A percentile compares a stretch with the other conserved stretches of the same genome.
These are phyloP conservation scores for Brenthis daphne DNA, from an alignment of 2,888 invertebrate genomes.

Conservation along the genomic window DNA sequence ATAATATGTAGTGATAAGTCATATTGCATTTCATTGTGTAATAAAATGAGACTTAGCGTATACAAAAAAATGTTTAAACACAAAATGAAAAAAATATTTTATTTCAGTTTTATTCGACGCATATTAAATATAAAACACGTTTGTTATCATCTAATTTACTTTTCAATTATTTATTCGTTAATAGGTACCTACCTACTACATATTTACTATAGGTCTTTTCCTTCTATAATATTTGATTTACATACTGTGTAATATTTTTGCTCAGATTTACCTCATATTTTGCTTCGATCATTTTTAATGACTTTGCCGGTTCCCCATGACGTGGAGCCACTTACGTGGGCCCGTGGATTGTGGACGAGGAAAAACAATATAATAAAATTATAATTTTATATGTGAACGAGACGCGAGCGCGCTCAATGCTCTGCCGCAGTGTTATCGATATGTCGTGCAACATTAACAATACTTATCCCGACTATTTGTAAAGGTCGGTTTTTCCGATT, in stretches of 20 bases:
- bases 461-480: not conserved
- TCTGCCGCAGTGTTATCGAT: conserved; percentile 11
- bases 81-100: too few species aligned
- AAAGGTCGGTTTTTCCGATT: conserved; percentile 13
- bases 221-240: conserved; percentile 6
- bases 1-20: too few species aligned
- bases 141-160: not conserved
- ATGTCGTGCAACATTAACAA: conserved; percentile 16
- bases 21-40: too few species aligned
- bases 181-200: not conserved
- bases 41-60: too few species aligned
- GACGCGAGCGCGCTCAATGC: conserved; percentile 4
- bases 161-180: conserved; percentile 3
- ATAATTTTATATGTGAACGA: conserved; percentile 13
- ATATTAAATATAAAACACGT: too few species aligned
- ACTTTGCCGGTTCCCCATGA: conserved; percentile 34
- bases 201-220: conserved; percentile 2
- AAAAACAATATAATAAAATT: conserved; percentile 15
- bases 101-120: too few species aligned
- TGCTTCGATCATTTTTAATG: conserved; percentile 20
- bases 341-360: conserved; percentile 4
- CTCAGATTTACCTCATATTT: conserved; percentile 21
- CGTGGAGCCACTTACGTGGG: conserved; percentile 25
- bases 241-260: conserved; percentile 12
- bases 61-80: too few species aligned